Evolutionary conservation across 2,888 invertebrate species (phyloP).

Genomic region (Acleris emargana): DNA sequence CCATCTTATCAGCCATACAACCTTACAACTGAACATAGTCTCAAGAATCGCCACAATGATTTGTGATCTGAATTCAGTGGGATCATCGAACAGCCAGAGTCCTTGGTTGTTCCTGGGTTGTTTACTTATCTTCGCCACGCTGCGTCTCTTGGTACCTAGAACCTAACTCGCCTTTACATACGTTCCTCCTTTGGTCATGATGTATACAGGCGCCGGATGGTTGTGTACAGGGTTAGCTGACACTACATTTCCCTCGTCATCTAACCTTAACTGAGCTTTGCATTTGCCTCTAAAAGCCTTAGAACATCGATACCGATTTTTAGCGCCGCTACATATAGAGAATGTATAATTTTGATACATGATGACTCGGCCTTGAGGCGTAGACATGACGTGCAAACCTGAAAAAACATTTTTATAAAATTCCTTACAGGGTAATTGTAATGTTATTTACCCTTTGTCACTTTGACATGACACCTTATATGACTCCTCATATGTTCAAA

Average conservation of each 20-base stretch:
- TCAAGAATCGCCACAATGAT: too few species aligned
- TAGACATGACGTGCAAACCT: conserved; percentile 8
- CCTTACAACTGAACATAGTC: too few species aligned
- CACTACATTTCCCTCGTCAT: conserved; percentile 38
- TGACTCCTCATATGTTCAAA: too few species aligned
- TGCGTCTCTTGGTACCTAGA: too few species aligned
- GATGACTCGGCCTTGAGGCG: conserved; percentile 20
- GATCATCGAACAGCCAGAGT: too few species aligned
- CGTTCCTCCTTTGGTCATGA: neutral
- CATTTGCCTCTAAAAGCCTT: conserved; percentile 37
- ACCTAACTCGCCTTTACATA: conserved; percentile 8
- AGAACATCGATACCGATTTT: conserved; percentile 15
- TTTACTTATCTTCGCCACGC: too few species aligned
- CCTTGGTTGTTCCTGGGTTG: too few species aligned
- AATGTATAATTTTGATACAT: conserved; percentile 40
- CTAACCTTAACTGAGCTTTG: conserved; percentile 39
- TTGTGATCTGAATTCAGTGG: too few species aligned
- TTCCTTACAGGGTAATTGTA: too few species aligned
- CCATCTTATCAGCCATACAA: too few species aligned
- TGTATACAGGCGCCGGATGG: conserved; percentile 43
- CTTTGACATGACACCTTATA: too few species aligned
- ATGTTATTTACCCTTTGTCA: too few species aligned
- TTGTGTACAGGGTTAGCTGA: conserved; percentile 46
- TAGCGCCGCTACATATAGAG: conserved; percentile 20
- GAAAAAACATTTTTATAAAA: neutral